Base-by-base conservation (phyloP, 2,113 vertebrate species). In the Notothenia rossii region DNA sequence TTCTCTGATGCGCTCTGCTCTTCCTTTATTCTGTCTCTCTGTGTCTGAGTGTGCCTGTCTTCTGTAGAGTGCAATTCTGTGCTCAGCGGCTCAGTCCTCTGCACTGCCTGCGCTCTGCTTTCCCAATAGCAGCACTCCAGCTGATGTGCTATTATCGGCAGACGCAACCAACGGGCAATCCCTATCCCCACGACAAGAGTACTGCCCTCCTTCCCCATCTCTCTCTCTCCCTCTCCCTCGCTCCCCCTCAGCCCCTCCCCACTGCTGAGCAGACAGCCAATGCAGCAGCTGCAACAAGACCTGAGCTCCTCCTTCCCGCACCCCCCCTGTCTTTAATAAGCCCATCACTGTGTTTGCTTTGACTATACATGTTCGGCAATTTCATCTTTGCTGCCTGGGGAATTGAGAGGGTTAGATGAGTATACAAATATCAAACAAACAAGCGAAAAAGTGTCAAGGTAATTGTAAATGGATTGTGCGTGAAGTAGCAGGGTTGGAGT, bases 141-240 rank as follows among this genome's bases (percentile, higher is more conserved):
- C 86, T 93, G 94, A 94, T 85, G 92, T 86, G 94, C 94, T 96
- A 95, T 94, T 93, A 95, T 93, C 94, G 70, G 94, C 95, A 96
- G 95, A 95, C 91, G 93, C 96, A 94, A 93, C 93, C 94, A 88
- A 93, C 91, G 90, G 95, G 94, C 95, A 96, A 94, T 95, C 95
- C 95, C 94, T 94, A 84, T 92, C 93, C 93, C 93, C 72, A 40
- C 88, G 93, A 93, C 93, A 88, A 93, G 92, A 95, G 84, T 75
- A 17, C 83, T 91, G 76, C 88, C 73, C 90, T 76, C 85, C 76
- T 89, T 85, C 92, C 86, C 90, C 81, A 82, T 43, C 81, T 77
- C 69, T 61, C 18, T 45, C 87, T 75, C 45, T 75, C 74, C 85
- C 90, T 71, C 83, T 71, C 75, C 25, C 79, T 70, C 64, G 55